Conservation (phyloP, 2,797 vertebrate species). For the Sphaeramia orbicularis region DNA sequence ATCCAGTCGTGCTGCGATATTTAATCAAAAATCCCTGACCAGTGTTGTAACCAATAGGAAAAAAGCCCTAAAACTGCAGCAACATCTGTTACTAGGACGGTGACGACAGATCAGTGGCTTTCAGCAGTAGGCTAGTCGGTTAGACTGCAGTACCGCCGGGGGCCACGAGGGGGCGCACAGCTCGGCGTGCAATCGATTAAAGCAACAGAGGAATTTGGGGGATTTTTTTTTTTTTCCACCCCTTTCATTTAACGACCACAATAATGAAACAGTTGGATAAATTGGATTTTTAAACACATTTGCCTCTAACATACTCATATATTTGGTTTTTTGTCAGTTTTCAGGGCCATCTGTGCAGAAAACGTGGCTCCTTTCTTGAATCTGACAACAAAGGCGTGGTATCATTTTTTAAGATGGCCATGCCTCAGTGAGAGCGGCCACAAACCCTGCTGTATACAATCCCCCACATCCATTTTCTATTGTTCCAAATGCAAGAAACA, state of each 20-base stretch:
- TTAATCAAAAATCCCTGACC: slow-evolving; percentile 34
- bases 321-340: neutral
- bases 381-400: slow-evolving; percentile 88
- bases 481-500: neutral
- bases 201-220: slow-evolving; percentile 54
- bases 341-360: neutral
- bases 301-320: accelerated
- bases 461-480: neutral
- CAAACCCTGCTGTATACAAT: slow-evolving; percentile 51
- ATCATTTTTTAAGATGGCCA: slow-evolving; percentile 79
- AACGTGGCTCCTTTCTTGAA: slow-evolving; percentile 66
- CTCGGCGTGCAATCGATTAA: slow-evolving; percentile 14
- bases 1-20: slow-evolving; percentile 13
- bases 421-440: slow-evolving; percentile 67
- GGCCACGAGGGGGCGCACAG: slow-evolving; percentile 56
- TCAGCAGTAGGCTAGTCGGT: slow-evolving; percentile 66
- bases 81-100: slow-evolving; percentile 84
- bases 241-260: slow-evolving; percentile 6
- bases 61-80: slow-evolving; percentile 71
- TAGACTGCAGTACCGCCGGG: slow-evolving; percentile 43
- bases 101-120: slow-evolving; percentile 77
- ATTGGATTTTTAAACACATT: neutral
- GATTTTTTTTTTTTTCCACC: neutral
- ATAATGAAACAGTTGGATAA: neutral
- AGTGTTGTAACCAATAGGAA: slow-evolving; percentile 61